phyloP scores from a whole-genome alignment of 2,113 vertebrate species.

The Trichechus manatus region DNA sequence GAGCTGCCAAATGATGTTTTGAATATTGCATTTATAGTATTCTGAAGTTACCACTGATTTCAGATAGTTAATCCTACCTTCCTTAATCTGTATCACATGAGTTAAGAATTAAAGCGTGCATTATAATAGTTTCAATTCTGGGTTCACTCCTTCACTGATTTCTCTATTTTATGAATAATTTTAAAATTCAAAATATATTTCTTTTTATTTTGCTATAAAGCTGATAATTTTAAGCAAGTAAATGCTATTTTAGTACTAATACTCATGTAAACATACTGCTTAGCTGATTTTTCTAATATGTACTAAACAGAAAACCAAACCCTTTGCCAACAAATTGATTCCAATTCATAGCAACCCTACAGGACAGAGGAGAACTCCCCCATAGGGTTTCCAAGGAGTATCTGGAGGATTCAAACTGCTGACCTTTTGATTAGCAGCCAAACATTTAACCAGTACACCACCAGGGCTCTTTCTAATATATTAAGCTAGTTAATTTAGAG shows the following conservation, averaged over 20 bases:
- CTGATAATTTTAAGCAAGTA: not conserved
- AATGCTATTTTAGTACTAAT: not conserved
- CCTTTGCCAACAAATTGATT: too few relatives aligned
- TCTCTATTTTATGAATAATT: not conserved
- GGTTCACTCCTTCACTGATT: not conserved
- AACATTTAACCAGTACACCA: too few relatives aligned
- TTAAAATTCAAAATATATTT: conserved; percentile 16
- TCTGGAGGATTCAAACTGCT: too few relatives aligned
- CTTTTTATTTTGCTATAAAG: not conserved
- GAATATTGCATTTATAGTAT: not conserved
- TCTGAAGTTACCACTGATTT: conserved; percentile 11
- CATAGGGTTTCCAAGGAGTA: too few relatives aligned
- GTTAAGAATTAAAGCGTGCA: not conserved
- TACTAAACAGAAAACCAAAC: too few relatives aligned
- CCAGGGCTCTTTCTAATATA: too few relatives aligned
- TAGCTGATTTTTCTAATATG: not conserved
- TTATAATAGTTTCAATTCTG: not conserved
- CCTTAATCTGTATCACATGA: not conserved
- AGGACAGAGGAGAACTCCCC: too few relatives aligned
- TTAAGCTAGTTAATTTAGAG: too few relatives aligned
- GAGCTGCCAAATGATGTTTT: not conserved
- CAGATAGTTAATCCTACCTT: not conserved
- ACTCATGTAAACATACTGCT: not conserved
- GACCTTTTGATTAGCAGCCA: too few relatives aligned
- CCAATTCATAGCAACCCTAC: too few relatives aligned